Percentiles rank a stretch among this genome's conserved stretches.
phyloP scores from a whole-genome alignment of 2,113 vertebrate species.

The Amphiprion percula region DNA sequence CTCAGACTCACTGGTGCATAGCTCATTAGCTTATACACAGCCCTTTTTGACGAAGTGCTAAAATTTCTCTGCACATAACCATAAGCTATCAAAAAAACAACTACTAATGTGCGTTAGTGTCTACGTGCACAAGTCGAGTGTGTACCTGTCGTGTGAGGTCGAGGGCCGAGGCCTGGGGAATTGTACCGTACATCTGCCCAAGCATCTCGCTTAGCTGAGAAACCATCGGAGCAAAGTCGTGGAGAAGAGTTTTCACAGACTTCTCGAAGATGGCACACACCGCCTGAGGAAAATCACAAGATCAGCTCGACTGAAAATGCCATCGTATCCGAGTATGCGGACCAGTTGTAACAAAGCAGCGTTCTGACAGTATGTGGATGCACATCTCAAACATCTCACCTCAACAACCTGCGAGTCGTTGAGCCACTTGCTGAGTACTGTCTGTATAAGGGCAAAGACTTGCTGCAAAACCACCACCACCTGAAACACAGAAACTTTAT shows the following conservation, averaged over 20 bases:
- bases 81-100: not conserved
- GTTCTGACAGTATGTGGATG: accelerated
- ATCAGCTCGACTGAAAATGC: constrained; percentile 7
- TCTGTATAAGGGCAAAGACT: constrained; percentile 99
- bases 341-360: not conserved
- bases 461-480: constrained; percentile 98
- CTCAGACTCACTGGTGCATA: not conserved
- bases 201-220: constrained; percentile 99
- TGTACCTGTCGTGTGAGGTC: constrained; percentile 97
- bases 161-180: constrained; percentile 96
- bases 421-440: constrained; percentile 97
- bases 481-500: constrained; percentile 74
- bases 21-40: not conserved
- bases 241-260: constrained; percentile 97
- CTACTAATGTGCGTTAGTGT: not conserved
- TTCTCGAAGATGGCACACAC: constrained; percentile 99
- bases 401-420: constrained; percentile 99
- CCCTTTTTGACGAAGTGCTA: not conserved
- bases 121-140: not conserved
- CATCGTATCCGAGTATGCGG: not conserved
- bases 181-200: constrained; percentile 99
- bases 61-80: not conserved
- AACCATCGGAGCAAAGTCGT: constrained; percentile 98
- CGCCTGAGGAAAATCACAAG: constrained; percentile 82
- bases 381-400: constrained; percentile 82